Percentiles rank a stretch among this genome's conserved stretches.
Evolutionary conservation across 2,797 vertebrate species (phyloP).

Genomic region (Peromyscus melanophrys): DNA sequence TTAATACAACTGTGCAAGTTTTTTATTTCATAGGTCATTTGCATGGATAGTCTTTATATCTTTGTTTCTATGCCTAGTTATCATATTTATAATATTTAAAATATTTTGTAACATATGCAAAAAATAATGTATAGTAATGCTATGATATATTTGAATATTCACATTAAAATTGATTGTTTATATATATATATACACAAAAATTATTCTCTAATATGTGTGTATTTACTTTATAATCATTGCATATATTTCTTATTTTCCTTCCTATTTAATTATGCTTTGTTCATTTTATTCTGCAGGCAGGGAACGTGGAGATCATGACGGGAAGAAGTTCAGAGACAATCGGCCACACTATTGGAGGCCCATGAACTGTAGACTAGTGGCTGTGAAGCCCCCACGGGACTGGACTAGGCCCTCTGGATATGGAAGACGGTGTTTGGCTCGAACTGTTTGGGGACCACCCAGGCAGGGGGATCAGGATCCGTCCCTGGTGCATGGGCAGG

Average conservation of each 20-base stretch:
- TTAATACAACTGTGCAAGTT: neutral
- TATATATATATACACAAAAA: accelerated
- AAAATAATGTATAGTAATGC: neutral
- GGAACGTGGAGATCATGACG: too few species aligned
- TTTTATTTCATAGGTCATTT: neutral
- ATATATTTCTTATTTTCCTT: neutral
- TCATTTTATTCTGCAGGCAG: too few species aligned
- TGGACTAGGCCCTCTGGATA: too few species aligned
- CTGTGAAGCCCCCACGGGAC: too few species aligned
- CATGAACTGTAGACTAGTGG: too few species aligned
- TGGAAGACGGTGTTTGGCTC: too few species aligned
- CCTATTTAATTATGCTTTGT: neutral
- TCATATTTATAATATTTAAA: neutral
- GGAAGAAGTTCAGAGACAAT: too few species aligned
- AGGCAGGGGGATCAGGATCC: too few species aligned
- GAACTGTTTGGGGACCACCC: too few species aligned
- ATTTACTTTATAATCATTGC: neutral
- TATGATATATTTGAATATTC: neutral
- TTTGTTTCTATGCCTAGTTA: neutral
- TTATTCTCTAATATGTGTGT: neutral
- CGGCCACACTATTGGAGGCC: too few species aligned
- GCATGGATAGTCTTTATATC: neutral
- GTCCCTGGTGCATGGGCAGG: too few species aligned
- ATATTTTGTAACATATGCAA: neutral
- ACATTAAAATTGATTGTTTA: neutral